Percentiles rank a stretch among this genome's conserved stretches.
Conservation (phyloP, 2,797 vertebrate species). For the Cygnus olor region DNA sequence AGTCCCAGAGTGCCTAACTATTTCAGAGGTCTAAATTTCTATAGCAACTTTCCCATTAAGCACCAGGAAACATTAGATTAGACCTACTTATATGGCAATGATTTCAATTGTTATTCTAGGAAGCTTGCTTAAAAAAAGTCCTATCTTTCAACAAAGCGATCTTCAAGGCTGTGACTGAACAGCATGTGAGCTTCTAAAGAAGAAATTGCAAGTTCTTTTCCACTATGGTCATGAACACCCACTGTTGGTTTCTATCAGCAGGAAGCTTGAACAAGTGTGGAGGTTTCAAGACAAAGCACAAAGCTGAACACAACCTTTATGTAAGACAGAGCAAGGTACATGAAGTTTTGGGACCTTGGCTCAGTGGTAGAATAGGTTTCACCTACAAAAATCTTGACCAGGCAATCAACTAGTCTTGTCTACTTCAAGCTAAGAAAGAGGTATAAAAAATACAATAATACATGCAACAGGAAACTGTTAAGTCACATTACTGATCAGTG, state of each 20-base stretch:
- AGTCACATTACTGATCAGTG: not conserved
- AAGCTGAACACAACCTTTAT: not conserved
- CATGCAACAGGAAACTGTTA: not conserved
- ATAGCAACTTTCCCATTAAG: slow-evolving; percentile 60
- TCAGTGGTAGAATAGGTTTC: not conserved
- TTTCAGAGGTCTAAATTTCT: slow-evolving; percentile 48
- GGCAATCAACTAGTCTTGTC: not conserved
- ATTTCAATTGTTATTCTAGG: slow-evolving; percentile 51
- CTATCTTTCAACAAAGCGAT: slow-evolving; percentile 13
- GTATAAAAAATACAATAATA: not conserved
- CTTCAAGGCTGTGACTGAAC: slow-evolving; percentile 9
- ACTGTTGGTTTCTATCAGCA: not conserved
- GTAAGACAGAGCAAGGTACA: not conserved
- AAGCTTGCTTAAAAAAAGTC: slow-evolving; percentile 44
- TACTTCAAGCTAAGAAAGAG: not conserved
- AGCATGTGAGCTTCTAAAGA: not conserved
- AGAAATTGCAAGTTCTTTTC: slow-evolving; percentile 17
- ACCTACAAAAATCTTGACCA: not conserved
- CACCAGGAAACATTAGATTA: slow-evolving; percentile 29
- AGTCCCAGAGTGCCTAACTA: not conserved
- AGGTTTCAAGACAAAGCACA: not conserved
- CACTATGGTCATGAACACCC: not conserved
- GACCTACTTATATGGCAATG: slow-evolving; percentile 8
- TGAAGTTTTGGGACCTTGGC: not conserved
- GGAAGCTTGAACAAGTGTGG: not conserved